Evolutionary conservation across 2,888 invertebrate genomes (phyloP).

Genomic region (Magallana nippona): DNA sequence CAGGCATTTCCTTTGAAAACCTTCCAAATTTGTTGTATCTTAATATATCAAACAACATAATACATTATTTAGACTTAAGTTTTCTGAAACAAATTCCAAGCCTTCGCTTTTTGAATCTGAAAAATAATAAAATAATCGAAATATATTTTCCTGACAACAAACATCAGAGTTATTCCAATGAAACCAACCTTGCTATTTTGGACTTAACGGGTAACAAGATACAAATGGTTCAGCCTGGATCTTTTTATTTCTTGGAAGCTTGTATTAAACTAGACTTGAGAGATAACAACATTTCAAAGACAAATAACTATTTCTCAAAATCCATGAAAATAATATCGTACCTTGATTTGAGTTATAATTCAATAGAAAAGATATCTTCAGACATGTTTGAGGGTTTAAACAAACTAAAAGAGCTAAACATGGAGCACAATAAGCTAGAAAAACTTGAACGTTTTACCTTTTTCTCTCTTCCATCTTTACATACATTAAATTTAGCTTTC

Average conservation of each 20-base stretch:
- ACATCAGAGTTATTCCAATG: background rate
- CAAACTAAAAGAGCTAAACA: background rate
- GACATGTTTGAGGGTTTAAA: background rate
- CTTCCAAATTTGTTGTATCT: background rate
- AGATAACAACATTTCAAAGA: background rate
- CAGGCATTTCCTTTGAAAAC: background rate
- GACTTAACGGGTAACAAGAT: background rate
- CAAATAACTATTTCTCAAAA: background rate
- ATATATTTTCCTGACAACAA: background rate
- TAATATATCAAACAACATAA: background rate
- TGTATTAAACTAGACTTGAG: background rate
- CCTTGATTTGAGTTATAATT: background rate
- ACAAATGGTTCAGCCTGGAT: background rate
- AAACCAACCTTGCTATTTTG: background rate
- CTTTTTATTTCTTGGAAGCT: background rate
- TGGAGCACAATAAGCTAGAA: constrained; percentile 4
- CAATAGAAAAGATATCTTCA: background rate
- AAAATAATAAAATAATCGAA: background rate
- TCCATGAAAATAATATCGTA: background rate
- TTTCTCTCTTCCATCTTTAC: background rate
- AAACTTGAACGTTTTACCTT: background rate
- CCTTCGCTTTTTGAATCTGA: background rate
- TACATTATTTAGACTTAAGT: background rate
- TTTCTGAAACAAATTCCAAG: background rate
- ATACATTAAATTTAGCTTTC: background rate